These are phyloP conservation scores for Imbricaverruca yamaguchii DNA, from an alignment of 2,888 invertebrate genomes.

Conservation along the genomic window DNA sequence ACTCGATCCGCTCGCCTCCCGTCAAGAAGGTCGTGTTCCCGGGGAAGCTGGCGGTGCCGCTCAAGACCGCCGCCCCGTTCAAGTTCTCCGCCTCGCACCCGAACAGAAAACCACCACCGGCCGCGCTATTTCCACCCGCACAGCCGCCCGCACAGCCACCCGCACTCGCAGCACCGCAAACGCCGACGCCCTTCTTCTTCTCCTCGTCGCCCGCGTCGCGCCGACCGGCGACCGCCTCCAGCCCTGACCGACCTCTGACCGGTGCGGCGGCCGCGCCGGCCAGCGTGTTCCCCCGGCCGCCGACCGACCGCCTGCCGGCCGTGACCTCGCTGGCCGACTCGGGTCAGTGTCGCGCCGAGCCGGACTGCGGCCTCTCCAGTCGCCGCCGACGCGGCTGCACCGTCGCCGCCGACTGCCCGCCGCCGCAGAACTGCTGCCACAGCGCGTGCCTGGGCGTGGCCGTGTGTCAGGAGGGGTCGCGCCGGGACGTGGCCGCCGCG, in stretches of 20 bases:
- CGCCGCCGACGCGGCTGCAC: slow-evolving; percentile 10
- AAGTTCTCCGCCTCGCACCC: not conserved
- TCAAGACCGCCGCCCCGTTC: not conserved
- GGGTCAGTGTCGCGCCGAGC: slow-evolving; percentile 1
- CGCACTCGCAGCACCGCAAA: too few relatives aligned
- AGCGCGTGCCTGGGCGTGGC: not conserved
- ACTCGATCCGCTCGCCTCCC: not conserved
- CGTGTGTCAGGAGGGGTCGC: slow-evolving; percentile 4
- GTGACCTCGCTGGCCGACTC: not conserved
- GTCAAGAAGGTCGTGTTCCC: not conserved
- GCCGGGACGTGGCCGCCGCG: not conserved
- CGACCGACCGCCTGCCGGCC: not conserved
- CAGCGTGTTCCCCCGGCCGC: not conserved
- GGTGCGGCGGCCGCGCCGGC: not conserved
- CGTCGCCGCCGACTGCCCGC: not conserved
- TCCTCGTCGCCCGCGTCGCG: not conserved
- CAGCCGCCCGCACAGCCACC: too few relatives aligned
- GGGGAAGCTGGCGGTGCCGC: not conserved
- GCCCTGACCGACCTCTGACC: not conserved
- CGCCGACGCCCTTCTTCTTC: not conserved
- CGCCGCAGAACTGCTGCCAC: slow-evolving; percentile 3
- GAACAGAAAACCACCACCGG: too few relatives aligned
- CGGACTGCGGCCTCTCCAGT: not conserved
- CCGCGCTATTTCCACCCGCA: too few relatives aligned
- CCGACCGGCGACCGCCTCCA: not conserved